A percentile compares a stretch with the other conserved stretches of the same genome.
Evolutionary conservation across 2,888 invertebrate species (phyloP).

Genomic region (Andrena flavipes): DNA sequence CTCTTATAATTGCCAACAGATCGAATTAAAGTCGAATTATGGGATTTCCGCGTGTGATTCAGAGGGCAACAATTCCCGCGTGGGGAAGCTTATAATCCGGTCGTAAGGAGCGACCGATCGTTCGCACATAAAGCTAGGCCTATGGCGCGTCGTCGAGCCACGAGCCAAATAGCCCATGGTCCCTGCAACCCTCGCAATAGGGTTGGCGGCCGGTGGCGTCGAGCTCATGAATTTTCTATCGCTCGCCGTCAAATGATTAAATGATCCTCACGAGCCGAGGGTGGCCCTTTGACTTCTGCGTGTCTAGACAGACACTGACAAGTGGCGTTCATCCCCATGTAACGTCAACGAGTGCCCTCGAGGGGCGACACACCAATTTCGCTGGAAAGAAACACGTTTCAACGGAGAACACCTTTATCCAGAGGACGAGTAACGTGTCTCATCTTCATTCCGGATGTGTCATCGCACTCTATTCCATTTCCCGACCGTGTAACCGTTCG

Average conservation of each 20-base stretch:
- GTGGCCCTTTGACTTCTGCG: slow-evolving; percentile 75
- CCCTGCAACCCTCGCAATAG: slow-evolving; percentile 63
- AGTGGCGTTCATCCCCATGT: slow-evolving; percentile 61
- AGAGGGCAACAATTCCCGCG: slow-evolving; percentile 71
- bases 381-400: not conserved
- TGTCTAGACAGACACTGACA: slow-evolving; percentile 63
- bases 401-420: too few relatives aligned
- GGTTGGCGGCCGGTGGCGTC: slow-evolving; percentile 67
- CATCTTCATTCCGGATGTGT: too few relatives aligned
- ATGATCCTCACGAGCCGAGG: slow-evolving; percentile 71
- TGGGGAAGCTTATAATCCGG: slow-evolving; percentile 64
- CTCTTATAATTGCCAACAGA: slow-evolving; percentile 50
- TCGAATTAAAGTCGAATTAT: slow-evolving; percentile 84
- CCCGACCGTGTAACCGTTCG: too few relatives aligned
- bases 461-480: too few relatives aligned
- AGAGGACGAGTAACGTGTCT: too few relatives aligned
- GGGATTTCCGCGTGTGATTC: slow-evolving; percentile 76
- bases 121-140: slow-evolving; percentile 62
- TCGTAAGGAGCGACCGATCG: slow-evolving; percentile 68
- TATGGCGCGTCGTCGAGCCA: slow-evolving; percentile 58
- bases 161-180: slow-evolving; percentile 54
- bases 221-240: slow-evolving; percentile 82
- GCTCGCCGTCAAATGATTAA: slow-evolving; percentile 77
- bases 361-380: not conserved
- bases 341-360: slow-evolving; percentile 60